These are phyloP conservation scores for Hippolais icterina DNA, from an alignment of 2,113 vertebrate genomes.

Conservation along the genomic window DNA sequence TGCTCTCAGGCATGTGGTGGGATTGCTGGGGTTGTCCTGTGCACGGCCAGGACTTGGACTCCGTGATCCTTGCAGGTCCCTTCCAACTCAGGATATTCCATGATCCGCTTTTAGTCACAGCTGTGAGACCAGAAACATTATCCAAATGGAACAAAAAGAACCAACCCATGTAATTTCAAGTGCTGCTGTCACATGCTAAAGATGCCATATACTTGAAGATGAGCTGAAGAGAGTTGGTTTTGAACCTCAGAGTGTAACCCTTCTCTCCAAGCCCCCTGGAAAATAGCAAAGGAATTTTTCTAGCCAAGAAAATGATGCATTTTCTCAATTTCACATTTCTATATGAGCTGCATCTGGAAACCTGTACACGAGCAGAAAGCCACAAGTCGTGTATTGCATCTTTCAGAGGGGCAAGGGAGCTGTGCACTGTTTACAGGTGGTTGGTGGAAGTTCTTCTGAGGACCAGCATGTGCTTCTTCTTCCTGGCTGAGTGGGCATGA, in stretches of 20 bases:
- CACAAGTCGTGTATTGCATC: rapidly evolving
- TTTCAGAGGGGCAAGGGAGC: background rate
- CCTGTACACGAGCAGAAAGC: background rate
- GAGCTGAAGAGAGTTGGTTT: background rate
- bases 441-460: background rate
- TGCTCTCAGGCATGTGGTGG: background rate
- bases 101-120: background rate
- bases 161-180: too few relatives aligned
- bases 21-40: background rate
- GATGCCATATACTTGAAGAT: background rate
- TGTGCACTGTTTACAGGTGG: background rate
- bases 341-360: background rate
- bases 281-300: background rate
- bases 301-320: rapidly evolving
- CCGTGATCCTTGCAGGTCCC: background rate
- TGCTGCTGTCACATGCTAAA: background rate
- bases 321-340: background rate
- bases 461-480: background rate
- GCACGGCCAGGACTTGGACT: background rate
- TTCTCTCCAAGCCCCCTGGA: background rate
- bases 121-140: background rate
- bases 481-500: background rate
- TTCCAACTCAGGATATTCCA: background rate
- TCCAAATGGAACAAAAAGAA: too few relatives aligned
- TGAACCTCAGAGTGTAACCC: background rate